Conservation (phyloP, 2,888 invertebrate species). For the Harpagoxenus sublaevis region DNA sequence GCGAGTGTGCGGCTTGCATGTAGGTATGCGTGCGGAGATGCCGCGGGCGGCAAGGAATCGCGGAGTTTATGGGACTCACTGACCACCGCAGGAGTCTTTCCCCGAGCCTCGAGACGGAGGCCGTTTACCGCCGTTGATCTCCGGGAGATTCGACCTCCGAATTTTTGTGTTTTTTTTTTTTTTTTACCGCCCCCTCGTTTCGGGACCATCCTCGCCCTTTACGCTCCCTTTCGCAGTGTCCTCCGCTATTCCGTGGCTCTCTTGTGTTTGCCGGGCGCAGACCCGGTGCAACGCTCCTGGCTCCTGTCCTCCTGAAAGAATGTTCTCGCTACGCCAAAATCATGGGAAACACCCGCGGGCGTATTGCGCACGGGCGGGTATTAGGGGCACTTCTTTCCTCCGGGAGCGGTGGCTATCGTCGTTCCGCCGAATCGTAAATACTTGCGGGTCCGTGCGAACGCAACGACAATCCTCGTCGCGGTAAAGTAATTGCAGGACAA, state of each 20-base stretch:
- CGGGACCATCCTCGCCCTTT: neutral
- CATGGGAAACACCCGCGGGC: slow-evolving; percentile 54
- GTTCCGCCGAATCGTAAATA: slow-evolving; percentile 33
- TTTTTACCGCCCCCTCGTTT: slow-evolving; percentile 50
- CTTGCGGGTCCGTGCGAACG: slow-evolving; percentile 2
- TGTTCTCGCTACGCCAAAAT: slow-evolving; percentile 18
- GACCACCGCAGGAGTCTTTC: slow-evolving; percentile 63
- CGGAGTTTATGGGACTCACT: slow-evolving; percentile 61
- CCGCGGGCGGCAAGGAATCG: slow-evolving; percentile 54
- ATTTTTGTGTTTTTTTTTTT: slow-evolving; percentile 70
- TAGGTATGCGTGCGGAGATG: slow-evolving; percentile 11
- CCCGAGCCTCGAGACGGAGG: slow-evolving; percentile 37
- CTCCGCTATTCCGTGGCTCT: neutral
- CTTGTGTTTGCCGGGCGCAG: neutral
- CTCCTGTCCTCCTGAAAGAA: slow-evolving; percentile 24
- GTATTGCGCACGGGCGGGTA: slow-evolving; percentile 27
- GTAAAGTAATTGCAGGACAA: neutral
- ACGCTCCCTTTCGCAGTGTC: neutral
- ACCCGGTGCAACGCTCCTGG: slow-evolving; percentile 31
- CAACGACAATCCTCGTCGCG: neutral
- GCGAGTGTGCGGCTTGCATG: neutral
- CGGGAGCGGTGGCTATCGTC: neutral
- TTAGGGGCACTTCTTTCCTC: slow-evolving; percentile 42
- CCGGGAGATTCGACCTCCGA: slow-evolving; percentile 69
- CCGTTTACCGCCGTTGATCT: slow-evolving; percentile 57